These are phyloP conservation scores for Grapholita molesta DNA, from an alignment of 1,140 invertebrate species.

Conservation along the genomic window DNA sequence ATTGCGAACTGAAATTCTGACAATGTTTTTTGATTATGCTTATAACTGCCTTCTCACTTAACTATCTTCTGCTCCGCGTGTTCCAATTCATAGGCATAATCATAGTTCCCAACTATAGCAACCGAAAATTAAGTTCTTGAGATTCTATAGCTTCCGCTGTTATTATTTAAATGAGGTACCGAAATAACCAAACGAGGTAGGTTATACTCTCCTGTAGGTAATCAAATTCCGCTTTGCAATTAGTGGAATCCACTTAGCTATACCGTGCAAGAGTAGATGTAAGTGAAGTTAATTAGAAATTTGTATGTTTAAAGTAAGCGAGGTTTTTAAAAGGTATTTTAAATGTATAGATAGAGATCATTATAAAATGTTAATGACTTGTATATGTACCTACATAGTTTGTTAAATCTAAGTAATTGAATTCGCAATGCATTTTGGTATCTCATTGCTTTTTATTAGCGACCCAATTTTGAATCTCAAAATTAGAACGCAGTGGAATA, in stretches of 20 bases:
- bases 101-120: not conserved
- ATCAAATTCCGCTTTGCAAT: not conserved
- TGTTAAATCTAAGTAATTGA: not conserved
- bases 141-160: not conserved
- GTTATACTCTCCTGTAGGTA: not conserved
- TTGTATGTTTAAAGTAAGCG: not conserved
- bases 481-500: not conserved
- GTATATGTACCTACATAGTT: not conserved
- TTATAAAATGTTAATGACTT: too few species aligned
- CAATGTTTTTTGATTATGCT: not conserved
- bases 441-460: not conserved
- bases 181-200: not conserved
- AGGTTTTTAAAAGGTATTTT: not conserved
- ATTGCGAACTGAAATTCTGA: conserved; percentile 4
- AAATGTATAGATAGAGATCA: not conserved
- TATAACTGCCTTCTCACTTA: not conserved
- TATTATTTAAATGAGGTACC: not conserved
- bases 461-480: not conserved
- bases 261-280: not conserved
- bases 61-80: not conserved
- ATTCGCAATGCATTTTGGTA: not conserved
- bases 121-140: not conserved
- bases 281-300: not conserved
- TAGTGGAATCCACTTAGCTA: not conserved
- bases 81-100: not conserved